phyloP scores from a whole-genome alignment of 1,140 invertebrate genomes.

The Temnothorax curvispinosus region DNA sequence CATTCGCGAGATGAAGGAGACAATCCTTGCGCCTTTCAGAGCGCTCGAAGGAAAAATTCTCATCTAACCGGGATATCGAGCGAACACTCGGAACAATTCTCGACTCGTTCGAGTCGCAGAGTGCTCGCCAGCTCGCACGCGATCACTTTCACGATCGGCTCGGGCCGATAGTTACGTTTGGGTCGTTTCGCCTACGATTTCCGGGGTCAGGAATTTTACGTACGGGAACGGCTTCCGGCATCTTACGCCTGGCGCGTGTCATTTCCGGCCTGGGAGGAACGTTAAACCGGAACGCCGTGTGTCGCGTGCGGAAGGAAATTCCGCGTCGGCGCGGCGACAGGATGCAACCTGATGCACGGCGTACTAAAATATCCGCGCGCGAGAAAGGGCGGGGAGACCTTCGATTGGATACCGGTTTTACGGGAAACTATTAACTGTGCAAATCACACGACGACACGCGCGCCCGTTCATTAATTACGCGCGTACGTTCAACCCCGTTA shows the following conservation, averaged over 20 bases:
- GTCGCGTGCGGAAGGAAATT: conserved; percentile 49
- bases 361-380: conserved; percentile 47
- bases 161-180: conserved; percentile 43
- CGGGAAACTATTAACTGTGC: conserved; percentile 57
- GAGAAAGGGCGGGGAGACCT: conserved; percentile 32
- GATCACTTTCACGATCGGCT: conserved; percentile 39
- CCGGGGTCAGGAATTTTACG: conserved; percentile 64
- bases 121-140: background rate
- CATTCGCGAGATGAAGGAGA: conserved; percentile 29
- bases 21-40: conserved; percentile 22
- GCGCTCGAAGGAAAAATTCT: conserved; percentile 24
- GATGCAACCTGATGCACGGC: conserved; percentile 51
- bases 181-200: conserved; percentile 53
- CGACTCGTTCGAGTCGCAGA: background rate
- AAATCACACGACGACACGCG: conserved; percentile 50
- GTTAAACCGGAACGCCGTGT: conserved; percentile 59
- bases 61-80: background rate
- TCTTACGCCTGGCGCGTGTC: conserved; percentile 43
- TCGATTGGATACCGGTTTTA: conserved; percentile 41
- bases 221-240: conserved; percentile 55
- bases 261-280: conserved; percentile 51
- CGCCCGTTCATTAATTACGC: conserved; percentile 42
- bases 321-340: conserved; percentile 18
- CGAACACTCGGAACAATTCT: background rate
- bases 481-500: conserved; percentile 26